Evolutionary conservation across 1,140 invertebrate genomes (phyloP), one percentile per base, ranked within the genome.

Genomic region (Psilanteris sp.): DNA sequence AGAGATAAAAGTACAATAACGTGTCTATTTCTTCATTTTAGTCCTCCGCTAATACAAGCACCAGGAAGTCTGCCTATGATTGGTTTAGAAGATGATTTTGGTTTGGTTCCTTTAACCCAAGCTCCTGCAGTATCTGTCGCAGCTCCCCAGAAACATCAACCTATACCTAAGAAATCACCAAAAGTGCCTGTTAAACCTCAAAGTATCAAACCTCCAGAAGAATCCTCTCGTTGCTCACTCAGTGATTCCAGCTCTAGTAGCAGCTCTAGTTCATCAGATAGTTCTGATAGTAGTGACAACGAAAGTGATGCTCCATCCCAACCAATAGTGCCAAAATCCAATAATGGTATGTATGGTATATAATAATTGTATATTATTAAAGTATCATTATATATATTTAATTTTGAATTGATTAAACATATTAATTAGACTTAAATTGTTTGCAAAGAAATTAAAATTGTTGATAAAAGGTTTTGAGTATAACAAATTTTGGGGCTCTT

Each of bases 31-130:
- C 48, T 20, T 41, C 18, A 75, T 67, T 9, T 48, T 75, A 93
- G 92, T 73, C 92, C 83, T 18, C 83, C 84, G 52, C 89, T 89
- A 87, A 83, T 55, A 87, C 90, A 82, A 89, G 91, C 85, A 3
- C 91, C 92, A 1, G 93, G 92, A 46, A 94, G 93, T 79, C 90
- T 95, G 41, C 93, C 93, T 4, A 92, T 94, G 90, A 94, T 95
- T 66, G 91, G 92, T 31, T 86, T 92, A 15, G 93, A 94, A 11
- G 37, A 71, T 18, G 54, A 52, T 14, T 57, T 67, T 29, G 31
- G 22, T 37, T 31, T 67, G 8, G 6, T 8, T 39, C 31, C 41
- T 5, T 3, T 54, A 2, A 16, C 20, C 0, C 31, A 36, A 29
- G 20, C 48, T 32, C 0, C 27, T 9, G 4, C 7, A 9, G 1